Base-by-base conservation (phyloP, 2,797 vertebrate genomes). In the Podarcis siculus region DNA sequence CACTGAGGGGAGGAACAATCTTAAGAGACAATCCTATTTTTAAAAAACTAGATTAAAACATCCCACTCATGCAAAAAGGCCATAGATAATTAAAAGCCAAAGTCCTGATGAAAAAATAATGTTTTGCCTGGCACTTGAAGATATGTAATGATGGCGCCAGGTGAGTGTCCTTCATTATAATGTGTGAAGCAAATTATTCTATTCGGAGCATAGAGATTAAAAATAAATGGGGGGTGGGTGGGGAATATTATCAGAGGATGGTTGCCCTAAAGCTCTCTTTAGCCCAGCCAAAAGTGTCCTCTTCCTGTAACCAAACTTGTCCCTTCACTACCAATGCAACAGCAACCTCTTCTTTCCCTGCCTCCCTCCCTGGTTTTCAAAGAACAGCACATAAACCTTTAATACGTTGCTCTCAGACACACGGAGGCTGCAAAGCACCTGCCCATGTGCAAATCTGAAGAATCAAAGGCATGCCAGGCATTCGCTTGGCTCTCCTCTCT, bases 351-450 rank as follows among this genome's bases (percentile, higher is more conserved):
- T 32, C 83, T 30, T 89, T 75, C 86, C 87, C 86, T 35, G 86
- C 89, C 92, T 89, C 87, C 79, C 90, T 75, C 64, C 0, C 85
- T 87, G 89, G 3, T 7, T 87, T 92, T 95, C 91, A 90, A 88
- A 73, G 92, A 89, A 90, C 61, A 7, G 88, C 72, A 87, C 93
- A 93, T 90, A 93, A 90, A 94, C 91, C 89, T 92, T 93, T 89
- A 92, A 93, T 83, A 13, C 91, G 92, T 76, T 82, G 19, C 89
- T 90, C 89, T 89, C 88, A 37, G 90, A 69, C 84, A 12, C 92
- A 91, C 86, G 58, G 45, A 89, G 92, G 91, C 49, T 15, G 49
- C 42, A 85, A 58, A 27, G 88, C 87, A 92, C 87, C 87, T 71
- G 93, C 90, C 92, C 88, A 89, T 86, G 86, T 87, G 86, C 88